Conservation (phyloP, 2,888 invertebrate species). For the Eurois occulta region DNA sequence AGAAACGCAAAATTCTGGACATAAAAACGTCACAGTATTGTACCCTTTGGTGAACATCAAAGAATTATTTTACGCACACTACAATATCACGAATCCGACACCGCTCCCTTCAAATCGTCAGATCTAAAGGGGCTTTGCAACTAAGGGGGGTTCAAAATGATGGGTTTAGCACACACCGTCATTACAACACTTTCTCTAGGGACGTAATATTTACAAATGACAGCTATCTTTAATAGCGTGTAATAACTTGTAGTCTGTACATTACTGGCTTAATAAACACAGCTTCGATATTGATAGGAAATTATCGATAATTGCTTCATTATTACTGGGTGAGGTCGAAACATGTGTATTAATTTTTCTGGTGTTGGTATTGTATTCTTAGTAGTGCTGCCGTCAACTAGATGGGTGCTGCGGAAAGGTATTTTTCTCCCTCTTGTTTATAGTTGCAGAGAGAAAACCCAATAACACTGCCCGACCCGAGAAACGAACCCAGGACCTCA, state of each 20-base stretch:
- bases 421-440: neutral
- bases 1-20: neutral
- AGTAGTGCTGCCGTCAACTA: neutral
- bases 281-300: slow-evolving; percentile 36
- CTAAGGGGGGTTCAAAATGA: slow-evolving; percentile 46
- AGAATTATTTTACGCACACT: neutral
- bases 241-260: slow-evolving; percentile 36
- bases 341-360: too few species aligned
- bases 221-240: slow-evolving; percentile 29
- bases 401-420: neutral
- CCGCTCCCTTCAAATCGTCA: slow-evolving; percentile 16
- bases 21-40: neutral
- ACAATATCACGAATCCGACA: neutral
- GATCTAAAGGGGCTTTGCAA: slow-evolving; percentile 43
- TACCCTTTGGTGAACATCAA: neutral
- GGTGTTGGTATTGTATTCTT: neutral
- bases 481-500: too few species aligned
- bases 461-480: too few species aligned
- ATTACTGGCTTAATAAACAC: slow-evolving; percentile 35
- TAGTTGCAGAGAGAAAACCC: neutral
- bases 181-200: slow-evolving; percentile 43
- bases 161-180: slow-evolving; percentile 38
- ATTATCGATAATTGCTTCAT: slow-evolving; percentile 55
- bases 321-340: slow-evolving; percentile 1
- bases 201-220: slow-evolving; percentile 55